phyloP scores from a whole-genome alignment of 1,140 invertebrate species.

The Ylistrum balloti region DNA sequence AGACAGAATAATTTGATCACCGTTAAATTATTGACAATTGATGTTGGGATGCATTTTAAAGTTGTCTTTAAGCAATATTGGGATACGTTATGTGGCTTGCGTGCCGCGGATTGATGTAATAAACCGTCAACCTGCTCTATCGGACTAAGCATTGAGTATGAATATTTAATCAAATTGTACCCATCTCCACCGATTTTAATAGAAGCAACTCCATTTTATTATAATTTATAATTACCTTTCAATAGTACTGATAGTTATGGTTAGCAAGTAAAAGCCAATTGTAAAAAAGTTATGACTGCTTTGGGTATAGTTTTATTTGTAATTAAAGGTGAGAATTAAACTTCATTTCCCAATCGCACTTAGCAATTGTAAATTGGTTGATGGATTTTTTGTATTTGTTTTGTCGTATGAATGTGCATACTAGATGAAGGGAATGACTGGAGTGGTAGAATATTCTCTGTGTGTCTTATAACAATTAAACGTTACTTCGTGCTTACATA shows the following conservation, averaged over 20 bases:
- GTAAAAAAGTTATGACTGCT: neutral
- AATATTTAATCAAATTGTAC: neutral
- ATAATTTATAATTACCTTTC: neutral
- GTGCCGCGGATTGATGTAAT: neutral
- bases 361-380: neutral
- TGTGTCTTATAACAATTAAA: too few species aligned
- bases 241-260: neutral
- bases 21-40: neutral
- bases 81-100: neutral
- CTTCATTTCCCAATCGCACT: neutral
- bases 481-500: too few species aligned
- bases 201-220: neutral
- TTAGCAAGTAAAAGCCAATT: neutral
- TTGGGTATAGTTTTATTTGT: neutral
- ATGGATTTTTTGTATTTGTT: neutral
- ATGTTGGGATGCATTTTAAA: neutral
- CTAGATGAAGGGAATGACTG: too few species aligned
- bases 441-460: too few species aligned
- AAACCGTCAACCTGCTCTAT: neutral
- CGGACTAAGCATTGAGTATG: neutral
- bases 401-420: neutral
- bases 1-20: neutral
- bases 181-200: neutral
- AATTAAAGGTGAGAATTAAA: neutral
- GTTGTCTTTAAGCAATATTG: neutral